Evolutionary conservation across 1,140 invertebrate genomes (phyloP).

Genomic region (Mizuhopecten yessoensis): DNA sequence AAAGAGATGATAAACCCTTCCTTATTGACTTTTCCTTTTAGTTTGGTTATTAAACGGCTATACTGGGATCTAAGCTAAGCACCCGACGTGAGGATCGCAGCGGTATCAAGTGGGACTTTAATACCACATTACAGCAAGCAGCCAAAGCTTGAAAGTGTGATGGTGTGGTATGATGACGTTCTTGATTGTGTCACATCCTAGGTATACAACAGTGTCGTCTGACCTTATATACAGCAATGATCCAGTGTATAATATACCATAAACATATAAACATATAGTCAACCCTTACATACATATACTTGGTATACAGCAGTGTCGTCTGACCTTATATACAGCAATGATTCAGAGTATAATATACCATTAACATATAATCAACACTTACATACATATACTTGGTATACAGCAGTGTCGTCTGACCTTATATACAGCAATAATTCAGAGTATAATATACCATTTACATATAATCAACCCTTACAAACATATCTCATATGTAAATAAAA

Average conservation of each 20-base stretch:
- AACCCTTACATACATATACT: too few species aligned
- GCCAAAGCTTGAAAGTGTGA: neutral
- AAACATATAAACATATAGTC: too few species aligned
- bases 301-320: neutral
- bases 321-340: neutral
- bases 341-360: too few species aligned
- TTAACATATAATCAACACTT: too few species aligned
- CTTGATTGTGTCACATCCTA: neutral
- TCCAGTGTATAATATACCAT: too few species aligned
- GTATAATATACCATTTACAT: too few species aligned
- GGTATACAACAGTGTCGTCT: neutral
- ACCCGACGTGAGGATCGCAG: neutral
- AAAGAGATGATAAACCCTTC: constrained; percentile 3
- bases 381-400: neutral
- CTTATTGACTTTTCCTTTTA: constrained; percentile 29
- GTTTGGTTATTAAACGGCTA: neutral
- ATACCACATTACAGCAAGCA: neutral
- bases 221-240: neutral
- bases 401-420: neutral
- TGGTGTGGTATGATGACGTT: neutral
- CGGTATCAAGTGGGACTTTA: neutral
- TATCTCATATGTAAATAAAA: too few species aligned
- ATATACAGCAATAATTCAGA: neutral
- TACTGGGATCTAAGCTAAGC: neutral
- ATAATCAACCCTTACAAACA: too few species aligned